Evolutionary conservation across 2,888 invertebrate genomes (phyloP), one percentile per base, ranked within the genome.

Genomic region (Leptogaster cylindrica): DNA sequence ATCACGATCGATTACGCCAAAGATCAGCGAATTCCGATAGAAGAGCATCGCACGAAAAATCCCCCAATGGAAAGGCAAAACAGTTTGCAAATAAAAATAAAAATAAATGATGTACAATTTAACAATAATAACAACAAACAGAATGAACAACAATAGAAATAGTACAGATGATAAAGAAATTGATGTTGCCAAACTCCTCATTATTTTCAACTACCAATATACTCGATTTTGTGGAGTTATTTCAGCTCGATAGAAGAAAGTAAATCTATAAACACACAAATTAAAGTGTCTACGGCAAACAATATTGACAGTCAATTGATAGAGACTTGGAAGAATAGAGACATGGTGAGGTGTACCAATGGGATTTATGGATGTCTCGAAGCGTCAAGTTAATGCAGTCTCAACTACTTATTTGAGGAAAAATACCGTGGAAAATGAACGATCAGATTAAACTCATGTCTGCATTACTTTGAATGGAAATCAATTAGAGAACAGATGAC

Each of bases 231-330:
- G n/a, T n/a, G n/a, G n/a, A n/a, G n/a, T n/a, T n/a, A n/a, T n/a
- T n/a, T 31, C 41, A 16, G 52, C 52, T 33, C 44, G n/a, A n/a
- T 12, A 18, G 41, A 28, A 28, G 31, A 33, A 33, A 52, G 52
- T 52, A 31, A 52, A 23, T 55, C 39, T 55, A 55, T 55, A 55
- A 55, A 36, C 44, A 46, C 41, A 58, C 68, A 65, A 68, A 68
- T 68, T 68, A 65, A 68, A 68, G 65, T 65, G 68, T 68, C 68
- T 48, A 36, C 55, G 8, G 68, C 50, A 39, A 48, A 68, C 55
- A 55, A 46, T 44, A 48, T 39, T 48, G 58, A 55, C 64, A 65
- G 55, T 50, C 44, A 50, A 39, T 48, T 48, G 58, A 68, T 58
- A 48, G 51, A 65, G 48, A 23, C 41, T 41, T 31, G 27, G 46